Percentiles rank a stretch among this genome's conserved stretches.
phyloP scores from a whole-genome alignment of 2,113 vertebrate genomes.

The Corynorhinus townsendii region DNA sequence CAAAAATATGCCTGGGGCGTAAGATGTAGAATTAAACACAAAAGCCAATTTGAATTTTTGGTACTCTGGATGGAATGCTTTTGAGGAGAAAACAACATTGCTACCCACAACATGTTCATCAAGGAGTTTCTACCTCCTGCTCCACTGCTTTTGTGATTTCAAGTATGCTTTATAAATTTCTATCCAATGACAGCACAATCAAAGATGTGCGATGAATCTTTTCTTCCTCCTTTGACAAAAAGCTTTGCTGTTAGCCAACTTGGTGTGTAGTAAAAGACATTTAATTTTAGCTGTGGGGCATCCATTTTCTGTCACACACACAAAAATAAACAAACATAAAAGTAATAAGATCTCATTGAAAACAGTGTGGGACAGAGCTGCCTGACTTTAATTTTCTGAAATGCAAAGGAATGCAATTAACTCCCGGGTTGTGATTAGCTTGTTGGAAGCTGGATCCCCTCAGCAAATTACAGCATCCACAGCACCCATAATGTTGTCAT shows the following conservation, averaged over 20 bases:
- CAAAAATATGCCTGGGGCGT: conserved; percentile 13
- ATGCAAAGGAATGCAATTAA: conserved; percentile 45
- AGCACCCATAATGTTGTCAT: background rate
- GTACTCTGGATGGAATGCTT: background rate
- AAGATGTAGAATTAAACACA: conserved; percentile 23
- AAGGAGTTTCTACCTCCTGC: conserved; percentile 12
- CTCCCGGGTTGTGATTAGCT: conserved; percentile 39
- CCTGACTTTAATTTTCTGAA: conserved; percentile 55
- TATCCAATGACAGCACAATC: conserved; percentile 59
- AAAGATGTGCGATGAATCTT: conserved; percentile 71
- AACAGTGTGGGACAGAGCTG: conserved; percentile 1
- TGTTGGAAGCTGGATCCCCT: background rate
- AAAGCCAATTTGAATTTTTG: conserved; percentile 36
- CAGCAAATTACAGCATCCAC: conserved; percentile 23
- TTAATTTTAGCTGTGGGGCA: conserved; percentile 75
- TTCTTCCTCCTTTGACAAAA: conserved; percentile 68
- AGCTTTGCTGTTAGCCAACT: conserved; percentile 67
- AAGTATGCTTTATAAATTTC: conserved; percentile 69
- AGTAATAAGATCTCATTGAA: conserved; percentile 61
- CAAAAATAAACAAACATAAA: conserved; percentile 67
- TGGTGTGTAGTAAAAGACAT: conserved; percentile 52
- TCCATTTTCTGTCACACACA: conserved; percentile 72
- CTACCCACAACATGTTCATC: conserved; percentile 3
- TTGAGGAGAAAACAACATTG: conserved; percentile 9
- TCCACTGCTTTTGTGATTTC: conserved; percentile 32